These are phyloP conservation scores for Hypsopygia costalis DNA, from an alignment of 2,888 invertebrate species.

Conservation along the genomic window DNA sequence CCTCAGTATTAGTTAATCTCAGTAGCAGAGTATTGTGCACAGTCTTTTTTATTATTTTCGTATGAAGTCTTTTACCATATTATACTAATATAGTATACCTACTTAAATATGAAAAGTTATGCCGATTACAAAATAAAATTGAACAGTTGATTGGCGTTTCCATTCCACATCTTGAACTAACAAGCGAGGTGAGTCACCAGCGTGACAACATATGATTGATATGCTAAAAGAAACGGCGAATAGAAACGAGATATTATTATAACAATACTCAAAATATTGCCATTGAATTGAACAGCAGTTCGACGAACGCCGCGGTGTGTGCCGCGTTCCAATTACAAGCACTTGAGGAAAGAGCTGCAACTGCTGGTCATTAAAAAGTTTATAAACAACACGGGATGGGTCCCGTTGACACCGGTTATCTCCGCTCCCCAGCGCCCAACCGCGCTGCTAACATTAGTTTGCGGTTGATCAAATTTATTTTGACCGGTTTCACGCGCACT, in stretches of 20 bases:
- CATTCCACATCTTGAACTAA: too few species aligned
- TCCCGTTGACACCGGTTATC: constrained; percentile 18
- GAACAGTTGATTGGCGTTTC: too few species aligned
- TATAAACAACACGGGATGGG: constrained; percentile 18
- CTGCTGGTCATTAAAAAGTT: constrained; percentile 9
- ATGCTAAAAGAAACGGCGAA: not conserved
- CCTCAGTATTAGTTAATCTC: too few species aligned
- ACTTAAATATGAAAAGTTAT: too few species aligned
- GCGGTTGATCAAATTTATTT: constrained; percentile 21
- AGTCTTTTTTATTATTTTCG: too few species aligned
- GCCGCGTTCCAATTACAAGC: constrained; percentile 25
- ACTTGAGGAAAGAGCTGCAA: constrained; percentile 21
- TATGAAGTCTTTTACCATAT: too few species aligned
- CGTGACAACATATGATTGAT: not conserved
- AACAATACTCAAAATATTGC: not conserved
- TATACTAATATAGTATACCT: too few species aligned
- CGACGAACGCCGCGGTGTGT: constrained; percentile 13
- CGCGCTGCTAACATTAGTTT: constrained; percentile 17
- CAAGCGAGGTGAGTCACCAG: not conserved
- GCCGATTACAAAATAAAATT: too few species aligned
- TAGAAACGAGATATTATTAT: not conserved
- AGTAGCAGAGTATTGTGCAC: too few species aligned
- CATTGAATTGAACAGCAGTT: constrained; percentile 6
- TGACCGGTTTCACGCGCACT: constrained; percentile 23
- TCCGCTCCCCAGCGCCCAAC: constrained; percentile 19